Evolutionary conservation across 1,140 invertebrate species (phyloP).

Genomic region (Mylabris phalerata): DNA sequence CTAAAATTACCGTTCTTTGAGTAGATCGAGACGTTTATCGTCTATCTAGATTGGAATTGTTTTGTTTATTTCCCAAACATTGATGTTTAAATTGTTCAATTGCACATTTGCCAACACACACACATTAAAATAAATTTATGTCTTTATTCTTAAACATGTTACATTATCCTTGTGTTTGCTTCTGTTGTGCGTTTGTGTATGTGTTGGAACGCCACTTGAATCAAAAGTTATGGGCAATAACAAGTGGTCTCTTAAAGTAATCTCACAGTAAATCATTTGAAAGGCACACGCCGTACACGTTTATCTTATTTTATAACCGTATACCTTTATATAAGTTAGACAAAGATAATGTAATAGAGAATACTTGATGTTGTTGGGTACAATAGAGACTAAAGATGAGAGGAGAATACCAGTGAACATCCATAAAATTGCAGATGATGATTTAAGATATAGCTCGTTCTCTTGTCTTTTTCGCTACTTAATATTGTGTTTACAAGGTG

Average conservation of each 20-base stretch:
- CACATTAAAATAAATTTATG: too few species aligned
- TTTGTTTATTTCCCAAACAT: too few species aligned
- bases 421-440: slow-evolving; percentile 40
- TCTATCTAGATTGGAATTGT: too few species aligned
- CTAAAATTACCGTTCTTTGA: too few species aligned
- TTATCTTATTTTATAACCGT: slow-evolving; percentile 23
- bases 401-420: slow-evolving; percentile 27
- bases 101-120: too few species aligned
- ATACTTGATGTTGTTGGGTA: slow-evolving; percentile 16
- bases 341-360: slow-evolving; percentile 4
- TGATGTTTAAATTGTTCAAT: too few species aligned
- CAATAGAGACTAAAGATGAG: slow-evolving; percentile 16
- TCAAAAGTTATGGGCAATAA: slow-evolving; percentile 43
- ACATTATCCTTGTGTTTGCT: background rate
- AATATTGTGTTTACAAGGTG: slow-evolving; percentile 37
- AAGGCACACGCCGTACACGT: slow-evolving; percentile 26
- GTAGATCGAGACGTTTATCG: too few species aligned
- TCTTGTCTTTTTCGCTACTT: slow-evolving; percentile 37
- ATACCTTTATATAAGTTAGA: slow-evolving; percentile 5
- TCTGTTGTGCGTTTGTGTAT: slow-evolving; percentile 5
- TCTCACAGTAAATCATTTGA: slow-evolving; percentile 40
- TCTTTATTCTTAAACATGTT: too few species aligned
- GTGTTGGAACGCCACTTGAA: slow-evolving; percentile 34
- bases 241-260: slow-evolving; percentile 43
- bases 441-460: slow-evolving; percentile 33